Evolutionary conservation across 2,113 vertebrate genomes (phyloP), one percentile per base, ranked within the genome.

Genomic region (Myotis brandtii): DNA sequence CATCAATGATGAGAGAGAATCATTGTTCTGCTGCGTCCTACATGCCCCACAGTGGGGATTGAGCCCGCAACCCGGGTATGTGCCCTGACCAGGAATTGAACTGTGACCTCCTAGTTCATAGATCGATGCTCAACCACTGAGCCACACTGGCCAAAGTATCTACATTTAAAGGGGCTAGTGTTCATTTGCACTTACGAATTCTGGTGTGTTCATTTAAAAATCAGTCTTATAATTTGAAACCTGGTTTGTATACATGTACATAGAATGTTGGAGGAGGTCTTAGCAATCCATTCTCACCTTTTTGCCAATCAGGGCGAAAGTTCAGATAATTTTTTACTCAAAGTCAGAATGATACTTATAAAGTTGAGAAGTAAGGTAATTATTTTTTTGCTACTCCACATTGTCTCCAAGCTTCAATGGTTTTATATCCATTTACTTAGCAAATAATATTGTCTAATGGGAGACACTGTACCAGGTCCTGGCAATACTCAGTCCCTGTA

Each of bases 161-260:
- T 89, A 34, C 21, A 2, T 85, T 79, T 81, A 84, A 89, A 87
- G 30, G 11, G 9, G 27, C 32, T 85, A 6, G 14, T 79, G 27
- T 62, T 91, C 67, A 76, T 89, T 93, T 85, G 83, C 75, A 93
- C n/a, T 84, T 88, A 40, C 0, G 25, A 88, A 72, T 93, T 95
- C 66, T 88, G 52, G 9, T 66, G 20, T 85, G 77, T 73, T 50
- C 30, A 52, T 93, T 89, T 37, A 66, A 66, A 67, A 67, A 40
- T 62, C 30, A 79, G 46, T 66, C 72, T 83, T 64, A n/a, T 6
- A 85, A n/a, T 81, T 64, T 88, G 56, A 75, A 81, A 84, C 67
- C 56, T 82, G 54, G 40, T 83, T 88, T 81, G 18, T 92, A 25
- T 18, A 54, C 82, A 59, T 75, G 18, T 84, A 66, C 12, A 3